phyloP scores from a whole-genome alignment of 2,888 invertebrate species.

The Hesperia comma region DNA sequence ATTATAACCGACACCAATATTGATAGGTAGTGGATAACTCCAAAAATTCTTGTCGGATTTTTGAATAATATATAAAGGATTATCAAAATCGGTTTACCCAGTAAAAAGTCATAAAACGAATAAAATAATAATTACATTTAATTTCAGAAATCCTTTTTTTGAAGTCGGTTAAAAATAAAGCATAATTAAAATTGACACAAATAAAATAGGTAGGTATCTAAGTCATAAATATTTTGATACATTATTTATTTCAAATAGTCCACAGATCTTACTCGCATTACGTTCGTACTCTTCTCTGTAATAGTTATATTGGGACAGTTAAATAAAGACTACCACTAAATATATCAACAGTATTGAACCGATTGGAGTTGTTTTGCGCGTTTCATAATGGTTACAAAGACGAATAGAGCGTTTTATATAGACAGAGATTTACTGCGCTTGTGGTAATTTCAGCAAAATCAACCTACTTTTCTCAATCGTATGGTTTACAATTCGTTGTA shows the following conservation, averaged over 20 bases:
- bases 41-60: too few relatives aligned
- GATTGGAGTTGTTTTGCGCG: slow-evolving; percentile 34
- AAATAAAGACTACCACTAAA: slow-evolving; percentile 30
- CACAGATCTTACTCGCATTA: too few relatives aligned
- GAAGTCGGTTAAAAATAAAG: neutral
- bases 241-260: too few relatives aligned
- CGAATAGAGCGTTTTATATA: slow-evolving; percentile 35
- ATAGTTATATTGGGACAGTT: slow-evolving; percentile 5
- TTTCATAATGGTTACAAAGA: slow-evolving; percentile 36
- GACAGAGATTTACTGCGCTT: slow-evolving; percentile 34
- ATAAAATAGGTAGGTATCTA: too few relatives aligned
- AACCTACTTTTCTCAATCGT: neutral
- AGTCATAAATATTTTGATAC: neutral
- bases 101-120: too few relatives aligned
- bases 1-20: too few relatives aligned
- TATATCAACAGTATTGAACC: slow-evolving; percentile 34
- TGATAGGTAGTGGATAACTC: too few relatives aligned
- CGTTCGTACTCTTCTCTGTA: neutral
- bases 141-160: too few relatives aligned
- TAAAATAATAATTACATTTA: too few relatives aligned
- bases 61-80: too few relatives aligned
- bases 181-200: too few relatives aligned
- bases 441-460: slow-evolving; percentile 6
- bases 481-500: slow-evolving; percentile 8
- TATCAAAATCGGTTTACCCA: too few relatives aligned